These are phyloP conservation scores for Macrosiphum euphorbiae DNA, from an alignment of 2,888 invertebrate species.

Conservation along the genomic window DNA sequence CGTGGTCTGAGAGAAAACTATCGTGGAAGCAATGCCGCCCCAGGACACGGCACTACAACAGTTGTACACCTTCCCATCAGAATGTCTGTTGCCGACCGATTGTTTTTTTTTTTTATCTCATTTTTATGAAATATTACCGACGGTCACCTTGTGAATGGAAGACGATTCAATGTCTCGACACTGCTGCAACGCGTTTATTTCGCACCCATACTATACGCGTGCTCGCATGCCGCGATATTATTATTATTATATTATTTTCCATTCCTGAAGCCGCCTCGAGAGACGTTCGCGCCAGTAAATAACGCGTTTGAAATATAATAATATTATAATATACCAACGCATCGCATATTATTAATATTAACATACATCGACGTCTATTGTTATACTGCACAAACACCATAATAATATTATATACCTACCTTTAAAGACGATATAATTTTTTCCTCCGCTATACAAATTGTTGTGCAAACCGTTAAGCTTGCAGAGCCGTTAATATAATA, in stretches of 20 bases:
- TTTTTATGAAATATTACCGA: conserved; percentile 31
- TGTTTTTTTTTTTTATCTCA: conserved; percentile 15
- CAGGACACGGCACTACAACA: background rate
- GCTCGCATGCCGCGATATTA: conserved; percentile 12
- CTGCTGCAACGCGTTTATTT: conserved; percentile 34
- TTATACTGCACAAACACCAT: background rate
- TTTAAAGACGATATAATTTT: background rate
- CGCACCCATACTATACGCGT: conserved; percentile 13
- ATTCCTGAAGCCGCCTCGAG: no score
- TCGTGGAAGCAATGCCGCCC: conserved; percentile 24
- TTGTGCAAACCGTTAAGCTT: background rate
- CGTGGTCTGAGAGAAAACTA: conserved; percentile 24
- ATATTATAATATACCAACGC: background rate
- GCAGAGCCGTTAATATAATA: background rate
- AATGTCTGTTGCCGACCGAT: conserved; percentile 12
- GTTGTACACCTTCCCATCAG: background rate
- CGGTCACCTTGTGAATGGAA: conserved; percentile 10
- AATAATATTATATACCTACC: background rate
- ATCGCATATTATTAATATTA: background rate
- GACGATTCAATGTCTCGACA: conserved; percentile 16
- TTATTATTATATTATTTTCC: conserved; percentile 4
- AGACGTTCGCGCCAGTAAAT: conserved; percentile 3
- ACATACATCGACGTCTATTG: background rate
- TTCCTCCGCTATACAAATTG: conserved; percentile 13
- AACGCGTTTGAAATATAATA: background rate